Evolutionary conservation across 2,888 invertebrate species (phyloP), one percentile per base, ranked within the genome.

Genomic region (Osmoderma eremita): DNA sequence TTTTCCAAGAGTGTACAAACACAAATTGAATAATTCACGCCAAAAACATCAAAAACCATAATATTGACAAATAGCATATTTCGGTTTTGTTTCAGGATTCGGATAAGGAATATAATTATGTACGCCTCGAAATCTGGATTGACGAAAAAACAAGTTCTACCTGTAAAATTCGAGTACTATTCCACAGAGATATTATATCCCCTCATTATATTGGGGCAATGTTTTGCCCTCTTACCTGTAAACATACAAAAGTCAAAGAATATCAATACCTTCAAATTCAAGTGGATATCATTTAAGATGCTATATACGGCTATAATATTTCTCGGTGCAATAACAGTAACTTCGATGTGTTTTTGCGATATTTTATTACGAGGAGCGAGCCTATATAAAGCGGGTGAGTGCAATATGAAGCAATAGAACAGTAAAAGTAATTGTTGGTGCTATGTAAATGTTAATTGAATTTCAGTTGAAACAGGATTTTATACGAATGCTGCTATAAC

Each of bases 401-500:
- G 51, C 10, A 24, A 39, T 15, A 13, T 53, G 24, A 30, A 30
- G 30, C 6, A 1, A 5, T 24, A 13, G 2, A 22, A n/a, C 30
- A 6, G 5, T 61, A 6, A 39, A n/a, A n/a, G n/a, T n/a, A n/a
- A n/a, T n/a, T n/a, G n/a, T n/a, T n/a, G n/a, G n/a, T n/a, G n/a
- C 2, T 48, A 39, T 18, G 10, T 12, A 10, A 30, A 20, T 64
- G 6, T 10, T 10, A 30, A 6, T 30, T 30, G 5, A 30, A 30
- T 30, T 30, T 8, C 30, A 83, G 83, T 81, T 3, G 80, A 79
- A 64, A 73, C 85, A 1, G 79, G 88, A 69, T 90, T 89, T 78
- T 88, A 86, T 68, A 83, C 81, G 0, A 86, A 87, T 56, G 84
- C 85, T 0, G 72, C 87, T 0, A 69, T 86, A 0, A 86, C 88